Evolutionary conservation across 2,797 vertebrate genomes (phyloP).

Genomic region (Malurus leucopterus): DNA sequence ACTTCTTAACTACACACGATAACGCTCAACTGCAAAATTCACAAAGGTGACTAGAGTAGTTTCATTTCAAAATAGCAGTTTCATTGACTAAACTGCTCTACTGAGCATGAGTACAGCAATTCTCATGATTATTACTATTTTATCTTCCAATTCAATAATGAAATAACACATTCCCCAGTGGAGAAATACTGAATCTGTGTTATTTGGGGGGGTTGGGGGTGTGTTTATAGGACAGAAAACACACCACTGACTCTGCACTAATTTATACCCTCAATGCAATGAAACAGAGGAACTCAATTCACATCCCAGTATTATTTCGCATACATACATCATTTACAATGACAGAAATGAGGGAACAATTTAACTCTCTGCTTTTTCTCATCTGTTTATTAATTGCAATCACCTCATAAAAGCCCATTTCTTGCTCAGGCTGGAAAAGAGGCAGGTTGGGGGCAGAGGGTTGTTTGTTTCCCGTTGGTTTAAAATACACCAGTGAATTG

Average conservation of each 20-base stretch:
- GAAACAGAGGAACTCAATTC: neutral
- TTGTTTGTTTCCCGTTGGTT: neutral
- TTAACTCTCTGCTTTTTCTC: neutral
- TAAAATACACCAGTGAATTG: neutral
- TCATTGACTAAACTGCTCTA: neutral
- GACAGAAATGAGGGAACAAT: neutral
- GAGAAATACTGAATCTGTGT: neutral
- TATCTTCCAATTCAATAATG: neutral
- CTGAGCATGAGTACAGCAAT: neutral
- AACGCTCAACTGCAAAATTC: neutral
- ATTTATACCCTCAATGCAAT: neutral
- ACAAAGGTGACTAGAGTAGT: neutral
- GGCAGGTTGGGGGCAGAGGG: neutral
- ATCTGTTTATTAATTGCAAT: neutral
- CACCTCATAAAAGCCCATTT: neutral
- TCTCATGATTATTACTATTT: neutral
- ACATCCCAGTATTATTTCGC: rapidly evolving
- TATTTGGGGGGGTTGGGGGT: neutral
- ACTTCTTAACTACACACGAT: neutral
- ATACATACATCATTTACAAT: neutral
- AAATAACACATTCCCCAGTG: neutral
- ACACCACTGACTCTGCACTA: neutral
- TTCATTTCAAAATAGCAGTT: neutral
- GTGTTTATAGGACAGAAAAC: neutral
- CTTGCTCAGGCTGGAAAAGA: neutral